These are phyloP conservation scores for Bedellia somnulentella DNA, from an alignment of 2,888 invertebrate species.

Conservation along the genomic window DNA sequence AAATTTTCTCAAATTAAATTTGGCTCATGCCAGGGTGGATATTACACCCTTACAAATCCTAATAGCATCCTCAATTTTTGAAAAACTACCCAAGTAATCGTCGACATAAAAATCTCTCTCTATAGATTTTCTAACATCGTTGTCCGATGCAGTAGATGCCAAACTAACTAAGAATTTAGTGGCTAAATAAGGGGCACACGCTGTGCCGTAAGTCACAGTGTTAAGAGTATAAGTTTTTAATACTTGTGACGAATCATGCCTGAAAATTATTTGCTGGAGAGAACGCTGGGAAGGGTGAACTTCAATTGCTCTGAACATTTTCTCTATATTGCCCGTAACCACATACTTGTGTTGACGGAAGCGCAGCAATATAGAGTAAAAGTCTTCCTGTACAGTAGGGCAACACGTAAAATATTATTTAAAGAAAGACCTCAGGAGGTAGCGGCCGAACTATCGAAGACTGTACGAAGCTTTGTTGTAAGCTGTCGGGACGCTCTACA, in stretches of 20 bases:
- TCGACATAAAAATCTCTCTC: slow-evolving; percentile 11
- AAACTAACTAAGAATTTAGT: slow-evolving; percentile 12
- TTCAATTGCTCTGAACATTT: slow-evolving; percentile 8
- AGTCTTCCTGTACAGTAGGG: slow-evolving; percentile 12
- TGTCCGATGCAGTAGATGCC: slow-evolving; percentile 7
- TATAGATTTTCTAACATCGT: slow-evolving; percentile 7
- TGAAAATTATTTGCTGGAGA: slow-evolving; percentile 12
- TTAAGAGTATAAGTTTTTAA: slow-evolving; percentile 10
- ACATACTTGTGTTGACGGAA: too few relatives aligned
- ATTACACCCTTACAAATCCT: slow-evolving; percentile 9
- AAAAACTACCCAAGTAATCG: too few relatives aligned
- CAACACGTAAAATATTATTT: slow-evolving; percentile 10
- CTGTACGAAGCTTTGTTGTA: slow-evolving; percentile 14
- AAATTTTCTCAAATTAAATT: slow-evolving; percentile 13
- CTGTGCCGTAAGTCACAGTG: slow-evolving; percentile 13
- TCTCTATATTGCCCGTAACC: too few relatives aligned
- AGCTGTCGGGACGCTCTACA: slow-evolving; percentile 11
- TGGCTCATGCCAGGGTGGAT: slow-evolving; percentile 9
- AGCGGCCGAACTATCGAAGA: slow-evolving; percentile 15
- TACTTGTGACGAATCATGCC: slow-evolving; percentile 6
- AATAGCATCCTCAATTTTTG: slow-evolving; percentile 6
- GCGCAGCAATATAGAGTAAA: slow-evolving; percentile 11
- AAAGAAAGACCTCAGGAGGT: slow-evolving; percentile 10
- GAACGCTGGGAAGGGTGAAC: slow-evolving; percentile 6
- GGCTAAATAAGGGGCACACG: slow-evolving; percentile 13